Conservation (phyloP, 2,888 invertebrate species). For the Liodrosophila aerea region DNA sequence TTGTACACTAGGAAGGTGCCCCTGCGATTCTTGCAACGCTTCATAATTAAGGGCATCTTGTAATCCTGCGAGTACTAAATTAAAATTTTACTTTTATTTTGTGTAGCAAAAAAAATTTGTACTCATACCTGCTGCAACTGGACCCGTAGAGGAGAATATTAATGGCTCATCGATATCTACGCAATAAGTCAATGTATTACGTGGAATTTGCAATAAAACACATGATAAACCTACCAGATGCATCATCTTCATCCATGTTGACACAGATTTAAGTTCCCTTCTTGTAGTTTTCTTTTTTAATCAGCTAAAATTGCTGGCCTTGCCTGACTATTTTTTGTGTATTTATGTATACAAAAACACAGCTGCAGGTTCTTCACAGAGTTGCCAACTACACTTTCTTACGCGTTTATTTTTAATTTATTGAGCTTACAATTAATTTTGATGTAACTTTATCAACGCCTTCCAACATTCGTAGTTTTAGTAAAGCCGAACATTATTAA, state of each 20-base stretch:
- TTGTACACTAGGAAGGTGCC: no score
- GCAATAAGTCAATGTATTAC: no score
- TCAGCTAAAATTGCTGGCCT: no score
- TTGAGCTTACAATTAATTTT: background rate
- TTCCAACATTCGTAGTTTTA: no score
- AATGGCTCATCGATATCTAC: constrained; percentile 51
- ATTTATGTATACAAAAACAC: constrained; percentile 45
- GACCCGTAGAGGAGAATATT: constrained; percentile 10
- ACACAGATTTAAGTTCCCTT: constrained; percentile 2
- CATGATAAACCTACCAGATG: constrained; percentile 35
- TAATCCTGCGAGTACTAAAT: no score
- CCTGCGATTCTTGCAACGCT: no score
- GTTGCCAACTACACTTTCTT: constrained; percentile 21
- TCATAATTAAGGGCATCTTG: no score
- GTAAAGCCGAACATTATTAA: no score
- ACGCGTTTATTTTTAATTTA: constrained; percentile 1
- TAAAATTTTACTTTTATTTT: no score
- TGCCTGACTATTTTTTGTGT: constrained; percentile 33
- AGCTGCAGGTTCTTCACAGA: constrained; percentile 41
- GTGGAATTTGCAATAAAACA: background rate
- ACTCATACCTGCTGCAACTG: constrained; percentile 5
- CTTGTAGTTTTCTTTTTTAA: constrained; percentile 4
- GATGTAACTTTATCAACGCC: background rate
- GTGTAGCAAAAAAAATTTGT: no score
- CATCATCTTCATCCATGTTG: constrained; percentile 64